Evolutionary conservation across 2,113 vertebrate species (phyloP).

Genomic region (Syngnathoides biaculeatus): DNA sequence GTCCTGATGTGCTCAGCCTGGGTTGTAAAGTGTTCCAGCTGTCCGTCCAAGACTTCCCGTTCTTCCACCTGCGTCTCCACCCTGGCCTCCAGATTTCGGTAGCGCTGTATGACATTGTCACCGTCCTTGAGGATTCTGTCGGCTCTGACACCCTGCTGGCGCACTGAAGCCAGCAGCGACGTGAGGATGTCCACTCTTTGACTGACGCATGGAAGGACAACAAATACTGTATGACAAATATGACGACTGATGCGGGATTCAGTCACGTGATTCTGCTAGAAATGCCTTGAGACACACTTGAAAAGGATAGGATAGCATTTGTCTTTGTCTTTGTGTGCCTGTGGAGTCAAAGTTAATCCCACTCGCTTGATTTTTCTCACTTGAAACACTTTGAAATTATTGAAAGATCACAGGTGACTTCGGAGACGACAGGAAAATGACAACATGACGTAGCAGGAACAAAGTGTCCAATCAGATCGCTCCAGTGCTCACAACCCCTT

Average conservation of each 20-base stretch:
- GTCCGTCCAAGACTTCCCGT: slow-evolving; percentile 40
- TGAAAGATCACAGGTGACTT: background rate
- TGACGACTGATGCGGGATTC: no score
- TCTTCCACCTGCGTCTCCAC: slow-evolving; percentile 47
- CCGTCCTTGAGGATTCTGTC: slow-evolving; percentile 67
- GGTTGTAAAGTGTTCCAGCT: slow-evolving; percentile 21
- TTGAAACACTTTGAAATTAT: background rate
- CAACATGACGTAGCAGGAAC: background rate
- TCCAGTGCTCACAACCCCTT: background rate
- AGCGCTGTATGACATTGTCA: slow-evolving; percentile 62
- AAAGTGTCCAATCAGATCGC: background rate
- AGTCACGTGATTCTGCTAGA: no score
- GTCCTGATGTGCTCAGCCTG: slow-evolving; percentile 33
- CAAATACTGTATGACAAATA: no score
- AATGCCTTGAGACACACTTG: no score
- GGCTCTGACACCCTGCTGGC: slow-evolving; percentile 61
- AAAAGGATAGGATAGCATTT: no score
- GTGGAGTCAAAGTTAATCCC: background rate
- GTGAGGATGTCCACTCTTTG: slow-evolving; percentile 41
- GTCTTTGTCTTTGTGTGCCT: no score
- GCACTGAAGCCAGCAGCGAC: slow-evolving; percentile 54
- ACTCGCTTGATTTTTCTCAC: background rate
- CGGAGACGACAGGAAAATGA: background rate
- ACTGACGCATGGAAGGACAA: slow-evolving; percentile 23
- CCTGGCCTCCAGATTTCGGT: slow-evolving; percentile 57